Evolutionary conservation across 2,888 invertebrate species (phyloP).

Genomic region (Drosophila ezoana): DNA sequence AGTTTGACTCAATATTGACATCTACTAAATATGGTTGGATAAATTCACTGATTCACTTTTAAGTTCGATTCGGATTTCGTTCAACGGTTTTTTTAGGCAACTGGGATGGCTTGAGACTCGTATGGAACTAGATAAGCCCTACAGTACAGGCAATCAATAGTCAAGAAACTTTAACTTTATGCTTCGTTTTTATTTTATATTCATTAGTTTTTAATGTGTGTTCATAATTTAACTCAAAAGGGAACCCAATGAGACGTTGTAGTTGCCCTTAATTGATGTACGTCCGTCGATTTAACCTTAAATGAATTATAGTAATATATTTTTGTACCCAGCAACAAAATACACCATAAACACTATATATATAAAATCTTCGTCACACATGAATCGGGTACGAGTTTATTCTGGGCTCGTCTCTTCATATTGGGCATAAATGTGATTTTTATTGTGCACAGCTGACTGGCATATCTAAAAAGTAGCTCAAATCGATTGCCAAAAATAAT

Average conservation of each 20-base stretch:
- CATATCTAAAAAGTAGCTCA: slow-evolving; percentile 50
- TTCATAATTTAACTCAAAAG: slow-evolving; percentile 53
- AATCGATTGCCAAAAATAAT: slow-evolving; percentile 17
- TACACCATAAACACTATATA: background rate
- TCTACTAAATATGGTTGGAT: no score
- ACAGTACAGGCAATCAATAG: background rate
- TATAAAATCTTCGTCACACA: background rate
- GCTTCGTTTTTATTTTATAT: slow-evolving; percentile 10
- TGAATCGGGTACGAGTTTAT: slow-evolving; percentile 20
- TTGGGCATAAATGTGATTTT: slow-evolving; percentile 50
- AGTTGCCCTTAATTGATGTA: background rate
- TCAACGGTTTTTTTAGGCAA: no score
- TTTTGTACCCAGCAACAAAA: background rate
- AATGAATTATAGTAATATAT: background rate
- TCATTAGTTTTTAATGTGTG: slow-evolving; percentile 26
- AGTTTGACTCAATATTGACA: no score
- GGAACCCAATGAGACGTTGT: slow-evolving; percentile 9
- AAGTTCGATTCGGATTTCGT: no score
- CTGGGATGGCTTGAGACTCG: no score
- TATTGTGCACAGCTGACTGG: slow-evolving; percentile 50
- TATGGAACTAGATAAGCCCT: no score
- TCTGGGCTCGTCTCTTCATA: slow-evolving; percentile 24
- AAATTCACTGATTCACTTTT: no score
- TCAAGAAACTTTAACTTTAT: background rate
- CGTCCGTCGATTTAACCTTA: background rate